phyloP scores from a whole-genome alignment of 2,797 vertebrate genomes.

The Sus cebifrons region DNA sequence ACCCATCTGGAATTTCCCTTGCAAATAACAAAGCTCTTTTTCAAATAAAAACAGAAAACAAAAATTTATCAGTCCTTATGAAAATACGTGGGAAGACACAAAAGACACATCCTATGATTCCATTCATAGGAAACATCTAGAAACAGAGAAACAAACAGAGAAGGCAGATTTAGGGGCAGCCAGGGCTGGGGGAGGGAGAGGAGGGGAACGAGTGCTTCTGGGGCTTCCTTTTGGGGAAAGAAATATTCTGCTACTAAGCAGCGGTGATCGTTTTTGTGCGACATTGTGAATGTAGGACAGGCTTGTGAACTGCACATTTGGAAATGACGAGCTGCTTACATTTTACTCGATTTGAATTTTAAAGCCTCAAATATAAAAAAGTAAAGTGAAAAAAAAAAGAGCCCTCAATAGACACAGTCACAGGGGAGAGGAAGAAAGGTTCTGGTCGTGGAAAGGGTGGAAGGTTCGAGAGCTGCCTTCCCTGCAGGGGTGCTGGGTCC shows the following conservation, averaged over 20 bases:
- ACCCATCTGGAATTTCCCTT: neutral
- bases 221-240: neutral
- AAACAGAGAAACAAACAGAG: neutral
- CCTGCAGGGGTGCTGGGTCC: neutral
- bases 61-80: neutral
- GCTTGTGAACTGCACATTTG: neutral
- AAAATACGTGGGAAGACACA: neutral
- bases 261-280: too few species aligned
- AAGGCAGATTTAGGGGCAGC: neutral
- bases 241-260: neutral
- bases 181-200: too few species aligned
- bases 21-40: neutral
- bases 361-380: neutral
- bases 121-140: neutral
- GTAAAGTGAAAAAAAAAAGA: neutral
- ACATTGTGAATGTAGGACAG: neutral
- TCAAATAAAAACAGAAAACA: neutral
- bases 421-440: neutral
- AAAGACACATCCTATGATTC: neutral
- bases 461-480: neutral
- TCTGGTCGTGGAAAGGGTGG: neutral
- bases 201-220: neutral
- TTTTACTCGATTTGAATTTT: neutral
- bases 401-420: neutral
- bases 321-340: neutral